Conservation (phyloP, 2,888 invertebrate species). For the Harpalus rufipes region DNA sequence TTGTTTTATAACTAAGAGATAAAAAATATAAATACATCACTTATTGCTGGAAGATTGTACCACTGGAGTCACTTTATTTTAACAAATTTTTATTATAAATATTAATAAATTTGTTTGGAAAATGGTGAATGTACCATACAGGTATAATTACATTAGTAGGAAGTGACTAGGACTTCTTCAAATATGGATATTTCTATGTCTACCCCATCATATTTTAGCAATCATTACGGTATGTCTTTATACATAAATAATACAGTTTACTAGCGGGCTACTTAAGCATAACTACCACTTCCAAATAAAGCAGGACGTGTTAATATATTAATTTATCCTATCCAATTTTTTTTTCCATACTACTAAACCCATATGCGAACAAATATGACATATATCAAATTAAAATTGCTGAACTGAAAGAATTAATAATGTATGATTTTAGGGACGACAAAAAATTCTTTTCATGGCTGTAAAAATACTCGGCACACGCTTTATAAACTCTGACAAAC, state of each 20-base stretch:
- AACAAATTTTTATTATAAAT: too few species aligned
- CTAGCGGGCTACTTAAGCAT: not conserved
- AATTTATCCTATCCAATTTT: not conserved
- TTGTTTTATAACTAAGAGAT: too few species aligned
- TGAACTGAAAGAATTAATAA: not conserved
- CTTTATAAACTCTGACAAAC: not conserved
- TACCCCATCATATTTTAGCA: not conserved
- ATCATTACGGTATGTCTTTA: not conserved
- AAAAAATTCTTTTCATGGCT: too few species aligned
- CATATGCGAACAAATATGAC: not conserved
- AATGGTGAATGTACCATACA: too few species aligned
- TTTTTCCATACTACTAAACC: not conserved
- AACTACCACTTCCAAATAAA: not conserved
- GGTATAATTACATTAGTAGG: not conserved
- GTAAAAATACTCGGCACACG: not conserved
- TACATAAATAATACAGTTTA: not conserved
- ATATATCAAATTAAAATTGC: not conserved
- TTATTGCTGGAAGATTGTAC: too few species aligned
- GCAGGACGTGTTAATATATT: slow-evolving; percentile 2
- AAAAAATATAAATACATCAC: too few species aligned
- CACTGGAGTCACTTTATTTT: too few species aligned
- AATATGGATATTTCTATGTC: not conserved
- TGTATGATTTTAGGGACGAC: too few species aligned
- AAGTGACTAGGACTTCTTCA: not conserved
- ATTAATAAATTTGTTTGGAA: too few species aligned